Evolutionary conservation across 2,888 invertebrate genomes (phyloP), one percentile per base, ranked within the genome.

Genomic region (Phaedon cochleariae): DNA sequence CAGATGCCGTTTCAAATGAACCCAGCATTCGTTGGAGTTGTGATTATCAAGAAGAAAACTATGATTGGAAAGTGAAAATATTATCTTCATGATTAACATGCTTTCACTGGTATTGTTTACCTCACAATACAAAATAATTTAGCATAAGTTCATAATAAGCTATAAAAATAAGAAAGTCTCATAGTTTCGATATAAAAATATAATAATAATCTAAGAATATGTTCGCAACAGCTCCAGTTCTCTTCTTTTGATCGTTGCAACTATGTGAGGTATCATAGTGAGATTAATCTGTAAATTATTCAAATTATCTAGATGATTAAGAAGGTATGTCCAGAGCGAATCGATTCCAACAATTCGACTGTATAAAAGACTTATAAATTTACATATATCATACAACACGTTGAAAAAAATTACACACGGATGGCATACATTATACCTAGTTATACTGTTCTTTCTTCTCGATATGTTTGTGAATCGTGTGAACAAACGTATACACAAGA

Each of bases 241-340:
- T 54, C 54, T 54, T 53, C 46, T 55, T 41, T 55, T 57, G 29
- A 52, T 60, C 60, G 57, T 64, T 55, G 37, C 57, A 57, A 20
- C 37, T 12, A 54, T 54, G 31, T 53, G 29, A 49, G 49, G 57
- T 49, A 57, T 59, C 41, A 51, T 17, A 15, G 15, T 41, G 15
- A 46, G 61, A 65, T 52, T 34, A 34, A 65, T 26, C 20, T 37
- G 57, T 12, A 26, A 58, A 65, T 62, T 65, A 57, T 62, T 62
- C 45, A 61, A 48, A 61, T 60, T 18, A 45, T n/a, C 26, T 41
- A 15, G 41, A 20, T 20, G 57, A 52, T 57, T n/a, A 58, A 57
- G 62, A 29, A 51, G 57, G 51, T 37, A 57, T 45, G 52, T 57
- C 60, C 65, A 52, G 53, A 65, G 41, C 61, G 65, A 65, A 65